Evolutionary conservation across 2,797 vertebrate species (phyloP), one percentile per base, ranked within the genome.

Genomic region (Cirrhinus molitorella): DNA sequence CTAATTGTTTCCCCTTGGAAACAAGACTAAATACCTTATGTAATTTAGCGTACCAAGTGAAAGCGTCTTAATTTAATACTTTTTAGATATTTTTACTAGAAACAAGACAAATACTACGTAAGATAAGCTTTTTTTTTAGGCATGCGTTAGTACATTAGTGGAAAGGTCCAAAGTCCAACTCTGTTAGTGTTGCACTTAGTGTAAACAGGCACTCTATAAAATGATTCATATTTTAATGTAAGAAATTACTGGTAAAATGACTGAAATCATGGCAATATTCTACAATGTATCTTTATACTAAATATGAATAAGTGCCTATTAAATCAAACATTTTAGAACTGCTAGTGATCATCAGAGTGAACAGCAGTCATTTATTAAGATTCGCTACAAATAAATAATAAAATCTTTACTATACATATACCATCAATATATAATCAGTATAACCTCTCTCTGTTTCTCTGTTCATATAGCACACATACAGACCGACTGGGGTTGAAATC

Each of bases 401-500:
- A 6, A 47, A 45, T 11, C 51, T 23, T 68, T 8, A 68, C 40
- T 25, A 17, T 25, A 47, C n/a, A 70, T n/a, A n/a, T 57, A 59
- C 23, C 28, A 31, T 51, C 45, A 51, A 3, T 13, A 28, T 72
- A 72, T 12, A 72, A 40, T 47, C 25, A 31, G 12, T 63, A 9
- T 45, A 16, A 71, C 40, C 53, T 31, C 51, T 74, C 12, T 40
- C 47, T 83, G 16, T 28, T 10, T 72, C 13, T 71, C 34, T 77
- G 66, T 61, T 73, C 74, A 86, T 86, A 85, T 80, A 83, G 80
- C 23, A 45, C 59, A 74, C 25, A 4, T 19, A 75, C 49, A 68
- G 2, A 45, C 23, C 68, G 31, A 55, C 51, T 87, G 49, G 84
- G 88, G 71, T 77, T 82, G 79, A 68, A 85, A 75, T 71, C 23